phyloP scores from a whole-genome alignment of 1,140 invertebrate genomes.

The Dendrolimus kikuchii region DNA sequence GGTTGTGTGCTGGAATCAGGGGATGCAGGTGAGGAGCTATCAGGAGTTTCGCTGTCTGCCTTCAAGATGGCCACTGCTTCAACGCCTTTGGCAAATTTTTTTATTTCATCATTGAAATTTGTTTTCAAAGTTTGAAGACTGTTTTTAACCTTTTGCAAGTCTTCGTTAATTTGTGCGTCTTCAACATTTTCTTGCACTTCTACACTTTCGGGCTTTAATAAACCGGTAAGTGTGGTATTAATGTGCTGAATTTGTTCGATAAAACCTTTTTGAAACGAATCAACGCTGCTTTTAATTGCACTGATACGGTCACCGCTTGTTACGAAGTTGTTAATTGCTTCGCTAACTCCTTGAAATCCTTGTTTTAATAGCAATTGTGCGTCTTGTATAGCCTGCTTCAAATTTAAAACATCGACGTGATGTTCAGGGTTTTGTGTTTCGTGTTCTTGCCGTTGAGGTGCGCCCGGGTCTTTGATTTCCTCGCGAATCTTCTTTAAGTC shows the following conservation, averaged over 20 bases:
- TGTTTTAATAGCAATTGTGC: conserved; percentile 34
- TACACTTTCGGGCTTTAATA: conserved; percentile 19
- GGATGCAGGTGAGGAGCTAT: conserved; percentile 19
- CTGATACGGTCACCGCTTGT: conserved; percentile 33
- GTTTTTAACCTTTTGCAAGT: conserved; percentile 23
- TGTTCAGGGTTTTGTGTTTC: conserved; percentile 53
- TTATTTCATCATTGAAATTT: conserved; percentile 37
- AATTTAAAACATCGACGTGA: conserved; percentile 24
- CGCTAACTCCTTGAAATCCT: conserved; percentile 32
- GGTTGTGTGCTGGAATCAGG: conserved; percentile 13
- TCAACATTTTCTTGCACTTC: conserved; percentile 7
- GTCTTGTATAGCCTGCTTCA: conserved; percentile 37
- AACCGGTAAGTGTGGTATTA: conserved; percentile 33
- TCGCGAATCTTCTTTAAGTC: conserved; percentile 31
- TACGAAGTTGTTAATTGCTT: conserved; percentile 38
- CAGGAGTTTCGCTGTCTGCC: conserved; percentile 32
- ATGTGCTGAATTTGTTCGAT: conserved; percentile 35
- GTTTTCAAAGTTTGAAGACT: conserved; percentile 33
- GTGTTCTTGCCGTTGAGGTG: conserved; percentile 52
- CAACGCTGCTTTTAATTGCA: conserved; percentile 33
- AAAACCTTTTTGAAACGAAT: conserved; percentile 35
- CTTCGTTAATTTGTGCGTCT: conserved; percentile 5
- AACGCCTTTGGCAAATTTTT: conserved; percentile 40
- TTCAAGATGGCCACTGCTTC: conserved; percentile 32
- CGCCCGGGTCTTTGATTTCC: conserved; percentile 49